phyloP scores from a whole-genome alignment of 2,888 invertebrate genomes.

The Microctonus aethiopoides region DNA sequence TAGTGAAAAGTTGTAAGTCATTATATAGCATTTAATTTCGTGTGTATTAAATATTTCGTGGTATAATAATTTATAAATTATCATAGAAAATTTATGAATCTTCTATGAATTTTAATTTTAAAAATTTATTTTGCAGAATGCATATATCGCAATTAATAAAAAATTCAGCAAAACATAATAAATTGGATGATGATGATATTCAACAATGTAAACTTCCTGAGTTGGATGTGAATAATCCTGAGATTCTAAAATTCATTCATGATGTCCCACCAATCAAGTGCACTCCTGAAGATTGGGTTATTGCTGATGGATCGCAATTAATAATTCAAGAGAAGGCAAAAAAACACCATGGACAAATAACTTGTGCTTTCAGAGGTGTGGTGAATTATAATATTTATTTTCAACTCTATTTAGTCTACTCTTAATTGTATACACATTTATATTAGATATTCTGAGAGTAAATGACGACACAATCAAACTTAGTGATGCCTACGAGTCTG shows the following conservation, averaged over 20 bases:
- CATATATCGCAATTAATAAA: conserved; percentile 59
- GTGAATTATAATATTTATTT: not conserved
- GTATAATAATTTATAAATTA: not conserved
- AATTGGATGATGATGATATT: conserved; percentile 49
- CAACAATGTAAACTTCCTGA: conserved; percentile 75
- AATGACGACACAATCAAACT: conserved; percentile 73
- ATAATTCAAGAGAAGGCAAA: conserved; percentile 69
- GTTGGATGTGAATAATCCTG: conserved; percentile 76
- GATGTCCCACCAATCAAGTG: conserved; percentile 76
- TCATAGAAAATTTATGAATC: no score
- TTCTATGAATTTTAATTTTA: no score
- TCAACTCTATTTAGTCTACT: not conserved
- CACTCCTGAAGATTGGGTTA: conserved; percentile 80
- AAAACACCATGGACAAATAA: conserved; percentile 63
- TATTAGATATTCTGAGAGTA: conserved; percentile 78
- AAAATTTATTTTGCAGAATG: conserved; percentile 47
- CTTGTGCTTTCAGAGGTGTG: conserved; percentile 59
- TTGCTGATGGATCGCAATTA: conserved; percentile 69
- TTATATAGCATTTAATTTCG: not conserved
- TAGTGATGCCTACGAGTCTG: conserved; percentile 70
- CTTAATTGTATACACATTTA: conserved; percentile 59
- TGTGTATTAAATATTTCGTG: no score
- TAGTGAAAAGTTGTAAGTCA: conserved; percentile 55
- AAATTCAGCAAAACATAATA: conserved; percentile 49
- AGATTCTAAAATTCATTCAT: conserved; percentile 79